phyloP scores from a whole-genome alignment of 2,113 vertebrate species.

The Perca fluviatilis region DNA sequence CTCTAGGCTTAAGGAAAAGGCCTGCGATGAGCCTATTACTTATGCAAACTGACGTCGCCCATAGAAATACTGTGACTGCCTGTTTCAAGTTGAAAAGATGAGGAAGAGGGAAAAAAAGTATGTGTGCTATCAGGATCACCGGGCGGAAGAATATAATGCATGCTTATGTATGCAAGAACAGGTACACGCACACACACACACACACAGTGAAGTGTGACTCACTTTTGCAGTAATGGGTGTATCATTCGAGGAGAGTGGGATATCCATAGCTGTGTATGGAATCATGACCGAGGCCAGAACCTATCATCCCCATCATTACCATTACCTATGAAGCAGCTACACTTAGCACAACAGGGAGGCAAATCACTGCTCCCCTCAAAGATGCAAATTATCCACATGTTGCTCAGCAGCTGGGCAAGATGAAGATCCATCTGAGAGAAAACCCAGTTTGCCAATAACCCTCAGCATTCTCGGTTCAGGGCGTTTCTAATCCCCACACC shows the following conservation, averaged over 20 bases:
- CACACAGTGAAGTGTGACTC: slow-evolving; percentile 34
- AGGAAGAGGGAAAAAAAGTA: neutral
- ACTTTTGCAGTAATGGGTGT: slow-evolving; percentile 36
- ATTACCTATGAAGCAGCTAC: slow-evolving; percentile 66
- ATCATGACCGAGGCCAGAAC: slow-evolving; percentile 64
- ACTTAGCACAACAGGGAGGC: slow-evolving; percentile 47
- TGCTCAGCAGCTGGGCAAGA: slow-evolving; percentile 52
- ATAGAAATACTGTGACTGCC: slow-evolving; percentile 36
- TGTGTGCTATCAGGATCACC: slow-evolving; percentile 6
- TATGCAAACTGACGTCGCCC: slow-evolving; percentile 53
- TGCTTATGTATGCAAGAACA: slow-evolving; percentile 48
- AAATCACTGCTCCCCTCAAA: slow-evolving; percentile 55
- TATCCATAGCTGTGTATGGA: slow-evolving; percentile 46
- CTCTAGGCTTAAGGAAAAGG: slow-evolving; percentile 47
- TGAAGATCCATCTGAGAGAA: slow-evolving; percentile 33
- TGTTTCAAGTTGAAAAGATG: slow-evolving; percentile 16
- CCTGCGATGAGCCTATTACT: slow-evolving; percentile 62
- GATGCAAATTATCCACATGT: slow-evolving; percentile 68
- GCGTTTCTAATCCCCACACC: neutral
- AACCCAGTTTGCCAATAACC: slow-evolving; percentile 11
- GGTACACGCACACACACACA: slow-evolving; percentile 14
- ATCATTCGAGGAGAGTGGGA: slow-evolving; percentile 42
- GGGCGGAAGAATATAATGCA: slow-evolving; percentile 26
- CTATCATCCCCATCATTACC: slow-evolving; percentile 78
- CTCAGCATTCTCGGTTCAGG: neutral